phyloP scores from a whole-genome alignment of 1,140 invertebrate genomes.

The Battus philenor region DNA sequence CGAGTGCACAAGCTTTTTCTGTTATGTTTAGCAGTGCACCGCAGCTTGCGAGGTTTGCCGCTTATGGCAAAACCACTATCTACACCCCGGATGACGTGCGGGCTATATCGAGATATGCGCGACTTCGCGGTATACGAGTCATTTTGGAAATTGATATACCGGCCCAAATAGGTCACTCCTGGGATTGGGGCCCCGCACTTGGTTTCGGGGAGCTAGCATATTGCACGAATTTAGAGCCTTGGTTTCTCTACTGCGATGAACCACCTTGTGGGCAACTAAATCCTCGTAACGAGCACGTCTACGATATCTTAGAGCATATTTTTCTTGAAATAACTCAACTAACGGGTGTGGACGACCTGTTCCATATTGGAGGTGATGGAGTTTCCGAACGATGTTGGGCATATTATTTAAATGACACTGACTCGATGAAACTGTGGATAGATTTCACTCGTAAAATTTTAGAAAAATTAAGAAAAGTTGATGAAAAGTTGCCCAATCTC shows the following conservation, averaged over 20 bases:
- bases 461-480: constrained; percentile 77
- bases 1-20: constrained; percentile 88
- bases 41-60: constrained; percentile 81
- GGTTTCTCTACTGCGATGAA: constrained; percentile 84
- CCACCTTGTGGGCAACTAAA: constrained; percentile 88
- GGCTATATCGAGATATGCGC: constrained; percentile 79
- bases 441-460: constrained; percentile 81
- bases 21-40: constrained; percentile 81
- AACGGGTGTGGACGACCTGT: constrained; percentile 80
- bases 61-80: constrained; percentile 80
- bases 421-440: constrained; percentile 83
- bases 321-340: constrained; percentile 80
- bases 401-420: constrained; percentile 80
- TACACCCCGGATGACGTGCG: constrained; percentile 82
- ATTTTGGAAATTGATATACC: constrained; percentile 85
- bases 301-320: constrained; percentile 79
- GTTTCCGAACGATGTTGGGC: constrained; percentile 79
- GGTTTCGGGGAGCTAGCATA: constrained; percentile 79
- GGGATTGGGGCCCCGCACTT: constrained; percentile 81
- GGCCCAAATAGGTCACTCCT: constrained; percentile 85
- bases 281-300: constrained; percentile 83
- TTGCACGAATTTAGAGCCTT: constrained; percentile 82
- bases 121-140: constrained; percentile 81
- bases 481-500: constrained; percentile 78
- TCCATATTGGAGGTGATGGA: constrained; percentile 89